Base-by-base conservation (phyloP, 2,888 invertebrate genomes). In the Xanthia icteritia region DNA sequence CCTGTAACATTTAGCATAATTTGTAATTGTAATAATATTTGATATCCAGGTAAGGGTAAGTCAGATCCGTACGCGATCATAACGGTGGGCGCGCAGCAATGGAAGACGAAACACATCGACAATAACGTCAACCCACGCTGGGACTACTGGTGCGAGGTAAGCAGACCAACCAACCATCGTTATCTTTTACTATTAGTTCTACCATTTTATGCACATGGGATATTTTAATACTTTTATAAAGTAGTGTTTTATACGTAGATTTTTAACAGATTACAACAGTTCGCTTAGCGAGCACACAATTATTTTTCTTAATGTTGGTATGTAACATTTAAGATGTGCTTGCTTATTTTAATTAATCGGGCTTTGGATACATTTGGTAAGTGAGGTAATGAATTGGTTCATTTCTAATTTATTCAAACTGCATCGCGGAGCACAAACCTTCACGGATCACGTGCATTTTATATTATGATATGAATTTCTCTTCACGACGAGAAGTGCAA, bases 141-240 rank as follows among this genome's bases (percentile, higher is more conserved):
- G 99, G 99, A 99, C 95, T 99, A 97, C 95, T 99, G 99, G 98
- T 99, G 99, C 94, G 99, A 99, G 99, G 99, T 99, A 86, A 92
- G 95, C 71, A 64, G 23, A 31, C 58, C n/a, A 23, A 27, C 60
- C 13, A 42, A 67, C 23, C 13, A 20, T 23, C 9, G 13, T 23
- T 48, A 39, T 20, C 0, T 79, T 77, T 73, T 73, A 51, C 11
- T 61, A 36, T 63, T 73, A 67, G 36, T 65, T 60, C 77, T 77
- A 72, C 79, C 63, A 58, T 74, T 79, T 61, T 77, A 84, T 72
- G 84, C 84, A 88, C 87, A 72, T 81, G 88, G 90, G 84, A 73
- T 63, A 70, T 74, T 68, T 77, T 73, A 77, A 73, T 76, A 76
- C 42, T 74, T 73, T 66, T 75, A 27, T 48, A 42, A 42, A 81